Base-by-base conservation (phyloP, 2,888 invertebrate species). In the Notodonta dromedarius region DNA sequence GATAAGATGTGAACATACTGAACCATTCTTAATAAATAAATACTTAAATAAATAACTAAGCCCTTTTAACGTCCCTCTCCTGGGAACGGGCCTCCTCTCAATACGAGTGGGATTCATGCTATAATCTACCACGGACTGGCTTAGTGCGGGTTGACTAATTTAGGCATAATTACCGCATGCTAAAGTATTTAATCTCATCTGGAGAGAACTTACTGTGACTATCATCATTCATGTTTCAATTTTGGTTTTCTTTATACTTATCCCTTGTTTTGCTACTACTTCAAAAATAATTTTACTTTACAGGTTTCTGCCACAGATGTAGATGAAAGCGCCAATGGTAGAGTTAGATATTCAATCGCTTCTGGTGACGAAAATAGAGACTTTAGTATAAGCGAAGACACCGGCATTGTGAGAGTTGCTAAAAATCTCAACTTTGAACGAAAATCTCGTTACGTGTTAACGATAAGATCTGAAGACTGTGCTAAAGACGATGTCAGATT, bases 351-450 rank as follows among this genome's bases (percentile, higher is more conserved):
- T 91, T 97, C 97, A 50, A 98, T 99, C 73, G 96, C 96, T 42
- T 95, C 95, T 39, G 99, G 98, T 6, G 98, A 99, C 89, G 96
- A 96, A 63, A 98, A 98, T 87, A 95, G 97, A 67, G 98, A 98
- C 88, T 98, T 98, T 83, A 97, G 96, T 83, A 98, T 98, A 68
- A 97, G 97, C 69, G 98, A 98, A 90, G 98, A 98, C 84, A 96
- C 97, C 8, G 99, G 99, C 0, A 95, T 98, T 51, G 96, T 99
- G 14, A 94, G 98, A 65, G 97, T 99, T 6, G 98, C 98, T 42
- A 98, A 98, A 90, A 98, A 98, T 85, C 94, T 99, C 35, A 98
- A 99, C 90, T 99, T 96, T 87, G 99, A 99, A 92, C 94, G 98
- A 46, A 97, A 97, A 83, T 95, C 96, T 53, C 96, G 96, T 39